Evolutionary conservation across 1,140 invertebrate genomes (phyloP).

Genomic region (Popillia japonica): DNA sequence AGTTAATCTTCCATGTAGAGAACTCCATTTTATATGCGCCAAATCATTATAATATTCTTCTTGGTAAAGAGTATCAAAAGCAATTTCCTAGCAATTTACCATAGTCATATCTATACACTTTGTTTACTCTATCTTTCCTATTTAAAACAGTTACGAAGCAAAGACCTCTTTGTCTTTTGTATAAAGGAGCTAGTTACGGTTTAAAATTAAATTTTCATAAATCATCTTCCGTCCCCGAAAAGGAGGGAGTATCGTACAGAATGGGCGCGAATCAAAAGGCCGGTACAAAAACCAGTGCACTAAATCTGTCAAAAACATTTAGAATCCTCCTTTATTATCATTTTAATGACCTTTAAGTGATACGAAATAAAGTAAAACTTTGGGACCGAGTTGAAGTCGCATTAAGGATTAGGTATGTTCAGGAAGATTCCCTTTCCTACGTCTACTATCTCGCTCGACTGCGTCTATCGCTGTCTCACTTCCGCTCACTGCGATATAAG

Average conservation of each 20-base stretch:
- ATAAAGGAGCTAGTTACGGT: slow-evolving; percentile 2
- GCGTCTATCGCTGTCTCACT: background rate
- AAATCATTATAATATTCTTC: no score
- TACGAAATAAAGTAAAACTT: slow-evolving; percentile 35
- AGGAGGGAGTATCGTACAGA: background rate
- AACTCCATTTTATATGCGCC: no score
- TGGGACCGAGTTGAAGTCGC: slow-evolving; percentile 28
- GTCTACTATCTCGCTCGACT: background rate
- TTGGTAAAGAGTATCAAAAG: no score
- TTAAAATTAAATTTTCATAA: slow-evolving; percentile 31
- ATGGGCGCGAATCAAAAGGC: slow-evolving; percentile 19
- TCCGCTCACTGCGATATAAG: background rate
- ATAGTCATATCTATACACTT: background rate
- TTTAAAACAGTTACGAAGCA: background rate
- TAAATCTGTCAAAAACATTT: slow-evolving; percentile 35
- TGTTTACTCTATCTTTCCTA: background rate
- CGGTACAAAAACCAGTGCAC: slow-evolving; percentile 16
- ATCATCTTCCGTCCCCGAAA: background rate
- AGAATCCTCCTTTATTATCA: slow-evolving; percentile 32
- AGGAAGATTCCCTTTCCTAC: background rate
- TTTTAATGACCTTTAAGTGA: slow-evolving; percentile 32
- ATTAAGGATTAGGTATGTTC: slow-evolving; percentile 29
- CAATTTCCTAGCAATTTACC: no score
- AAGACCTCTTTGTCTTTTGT: background rate
- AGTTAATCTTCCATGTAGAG: no score